Base-by-base conservation (phyloP, 1,140 invertebrate genomes). In the Telenomus remus region DNA sequence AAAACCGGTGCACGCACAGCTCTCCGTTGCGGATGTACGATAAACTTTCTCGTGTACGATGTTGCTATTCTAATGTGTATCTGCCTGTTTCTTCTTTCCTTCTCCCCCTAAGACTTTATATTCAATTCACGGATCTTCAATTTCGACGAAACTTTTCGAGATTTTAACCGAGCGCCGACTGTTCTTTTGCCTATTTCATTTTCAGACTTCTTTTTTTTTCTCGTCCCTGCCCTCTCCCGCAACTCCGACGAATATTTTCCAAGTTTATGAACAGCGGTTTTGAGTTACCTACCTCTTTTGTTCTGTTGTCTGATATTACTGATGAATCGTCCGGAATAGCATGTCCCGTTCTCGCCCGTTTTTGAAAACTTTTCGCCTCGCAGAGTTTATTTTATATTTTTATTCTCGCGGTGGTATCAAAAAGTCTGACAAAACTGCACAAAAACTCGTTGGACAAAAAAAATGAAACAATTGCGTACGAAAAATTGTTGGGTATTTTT, bases 1-100 rank as follows among this genome's bases (percentile, higher is more conserved):
- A 83, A 83, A 82, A 78, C 76, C 78, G 44, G 56, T 70, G 54
- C 73, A 64, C 47, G n/a, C 13, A 51, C 56, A 68, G 46, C 44
- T 64, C 12, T 55, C 42, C 12, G 12, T 57, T 64, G n/a, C 61
- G 35, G 39, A 37, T 63, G 35, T 63, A 60, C 57, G 56, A 50
- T 56, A 49, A 68, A 74, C 63, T 74, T 74, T 66, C 65, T 57
- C 63, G 33, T 39, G 12, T 54, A 60, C 42, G 13, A 68, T 46
- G 42, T 42, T 35, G 49, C 49, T 69, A 60, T 69, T 48, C 65
- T 60, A 54, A 69, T 68, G 55, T 39, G 55, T 43, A 64, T 42
- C 35, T 59, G 39, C 34, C 19, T 55, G 16, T 9, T 9, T 13
- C 47, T n/a, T 15, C 12, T 37, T 14, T 14, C 34, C 39, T 8